These are phyloP conservation scores for Mugil cephalus DNA, from an alignment of 2,113 vertebrate species.

Conservation along the genomic window DNA sequence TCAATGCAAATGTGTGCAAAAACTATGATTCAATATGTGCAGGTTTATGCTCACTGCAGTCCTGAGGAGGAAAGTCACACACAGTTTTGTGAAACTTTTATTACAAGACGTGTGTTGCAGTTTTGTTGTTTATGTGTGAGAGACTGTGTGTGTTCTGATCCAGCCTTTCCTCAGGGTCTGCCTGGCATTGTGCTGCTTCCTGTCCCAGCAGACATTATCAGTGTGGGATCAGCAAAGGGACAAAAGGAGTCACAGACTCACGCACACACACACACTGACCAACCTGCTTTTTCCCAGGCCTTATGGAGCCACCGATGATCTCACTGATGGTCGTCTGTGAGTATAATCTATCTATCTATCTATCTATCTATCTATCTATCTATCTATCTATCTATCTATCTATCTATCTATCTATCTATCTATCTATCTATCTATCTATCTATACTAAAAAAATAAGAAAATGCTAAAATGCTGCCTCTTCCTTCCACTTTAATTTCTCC, in stretches of 20 bases:
- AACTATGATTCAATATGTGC: no score
- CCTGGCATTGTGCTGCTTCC: constrained; percentile 81
- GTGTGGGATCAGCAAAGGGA: constrained; percentile 73
- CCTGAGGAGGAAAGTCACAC: no score
- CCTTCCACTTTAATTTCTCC: no score
- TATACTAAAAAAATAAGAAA: no score
- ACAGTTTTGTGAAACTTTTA: no score
- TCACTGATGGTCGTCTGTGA: constrained; percentile 21
- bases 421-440: constrained; percentile 36
- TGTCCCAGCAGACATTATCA: constrained; percentile 73
- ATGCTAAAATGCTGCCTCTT: no score
- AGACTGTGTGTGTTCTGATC: constrained; percentile 43
- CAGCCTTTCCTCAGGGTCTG: constrained; percentile 72
- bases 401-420: constrained; percentile 33
- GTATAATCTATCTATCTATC: constrained; percentile 5
- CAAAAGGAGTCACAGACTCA: constrained; percentile 58
- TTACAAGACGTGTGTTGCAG: neutral
- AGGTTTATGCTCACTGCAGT: no score
- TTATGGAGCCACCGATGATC: constrained; percentile 53
- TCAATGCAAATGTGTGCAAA: no score
- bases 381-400: constrained; percentile 11
- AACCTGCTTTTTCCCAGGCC: constrained; percentile 66
- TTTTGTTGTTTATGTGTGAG: constrained; percentile 24
- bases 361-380: constrained; percentile 36
- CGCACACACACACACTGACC: constrained; percentile 41